Evolutionary conservation across 1,140 invertebrate genomes (phyloP), one percentile per base, ranked within the genome.

Genomic region (Leptinotarsa undecemlineata): DNA sequence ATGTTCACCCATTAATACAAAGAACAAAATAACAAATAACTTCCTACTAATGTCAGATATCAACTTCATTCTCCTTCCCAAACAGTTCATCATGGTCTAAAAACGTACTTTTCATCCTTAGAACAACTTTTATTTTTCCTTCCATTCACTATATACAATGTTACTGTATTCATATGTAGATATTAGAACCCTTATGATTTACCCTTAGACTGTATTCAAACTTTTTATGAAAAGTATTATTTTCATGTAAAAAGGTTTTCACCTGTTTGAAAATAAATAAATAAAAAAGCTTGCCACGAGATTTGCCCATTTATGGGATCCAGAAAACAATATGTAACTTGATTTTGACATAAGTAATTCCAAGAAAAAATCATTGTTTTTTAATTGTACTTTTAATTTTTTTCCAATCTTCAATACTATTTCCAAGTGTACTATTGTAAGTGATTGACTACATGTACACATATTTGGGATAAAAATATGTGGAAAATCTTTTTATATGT

Each of bases 161-260:
- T 63, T 17, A 6, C 48, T 14, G 17, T 63, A 20, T 63, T 63
- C 62, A 63, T 19, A 63, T 63, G n/a, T 23, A 63, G 15, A 63
- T 19, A 63, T 63, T 63, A 19, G 14, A 19, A 19, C 23, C 6
- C 14, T 23, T 21, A 19, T 19, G 21, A 63, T 63, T 63, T 63
- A 19, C 21, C 19, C 21, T 13, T 63, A 20, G 19, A 13, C 3
- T 19, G 19, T 63, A 63, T 19, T 20, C 14, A 20, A 5, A 63
- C 11, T 20, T 15, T 19, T 20, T 4, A 5, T 20, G 21, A 14
- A 13, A 20, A 23, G 8, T 14, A 63, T 63, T 14, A 63, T 63
- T 63, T 63, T 63, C 61, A 63, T 63, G 19, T 68, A 68, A 42
- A 33, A 68, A 68, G 19, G 8, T 47, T 68, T 42, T 68, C 19